Evolutionary conservation across 2,888 invertebrate genomes (phyloP), one percentile per base, ranked within the genome.

Genomic region (Nephrotoma guestfalica): DNA sequence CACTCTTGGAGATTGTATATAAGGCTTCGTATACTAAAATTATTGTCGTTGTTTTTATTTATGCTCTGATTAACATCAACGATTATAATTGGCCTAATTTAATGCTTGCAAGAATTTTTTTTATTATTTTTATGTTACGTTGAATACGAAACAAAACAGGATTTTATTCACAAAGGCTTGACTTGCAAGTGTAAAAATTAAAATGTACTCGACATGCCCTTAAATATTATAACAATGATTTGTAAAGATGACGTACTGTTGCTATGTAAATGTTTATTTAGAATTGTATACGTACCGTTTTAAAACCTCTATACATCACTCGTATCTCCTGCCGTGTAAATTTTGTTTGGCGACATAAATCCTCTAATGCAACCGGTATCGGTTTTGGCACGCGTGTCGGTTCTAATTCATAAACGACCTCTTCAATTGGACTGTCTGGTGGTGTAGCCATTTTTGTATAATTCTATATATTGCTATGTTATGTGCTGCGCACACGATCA

Each of bases 301-400:
- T 99, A 92, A 99, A 99, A 88, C 98, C 98, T 89, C 98, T 93
- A 92, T 99, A 99, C 97, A 99, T 98, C 90, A 98, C 97, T 89
- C 98, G 95, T 88, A 99, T 97, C 92, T 99, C 99, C 91, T 97
- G 97, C 90, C 97, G 94, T 86, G 97, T 96, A 93, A 99, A 99
- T 92, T 98, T 98, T 87, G 98, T 98, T 91, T 97, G 96, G 89
- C 96, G 94, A 91, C 97, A 97, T 87, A 98, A 93, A 90, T 97
- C 97, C 90, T 98, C 98, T 88, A 97, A 93, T 30, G 96, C 96
- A 85, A 97, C 97, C 84, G 97, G 96, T 88, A 96, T 94, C 40
- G 96, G 95, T 89, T 96, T 96, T 88, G 96, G 96, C 90, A 91
- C 91, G 89, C 96, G 92, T 90, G 94, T 94, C 88, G 95, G 95